A percentile compares a stretch with the other conserved stretches of the same genome.
phyloP scores from a whole-genome alignment of 2,113 vertebrate species.

The Cisticola juncidis region DNA sequence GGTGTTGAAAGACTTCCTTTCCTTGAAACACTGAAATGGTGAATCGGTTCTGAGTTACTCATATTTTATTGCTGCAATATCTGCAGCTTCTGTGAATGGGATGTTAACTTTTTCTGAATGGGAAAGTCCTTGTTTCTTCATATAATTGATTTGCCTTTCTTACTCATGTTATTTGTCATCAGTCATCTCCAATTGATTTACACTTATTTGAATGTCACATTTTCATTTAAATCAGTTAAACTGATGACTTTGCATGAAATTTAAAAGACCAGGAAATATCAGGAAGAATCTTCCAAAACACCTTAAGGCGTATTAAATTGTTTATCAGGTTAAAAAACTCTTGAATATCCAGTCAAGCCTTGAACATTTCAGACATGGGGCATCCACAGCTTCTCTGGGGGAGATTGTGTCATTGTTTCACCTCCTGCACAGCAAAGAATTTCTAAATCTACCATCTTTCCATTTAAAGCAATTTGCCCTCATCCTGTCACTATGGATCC shows the following conservation, averaged over 20 bases:
- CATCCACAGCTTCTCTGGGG: neutral
- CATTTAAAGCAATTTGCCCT: neutral
- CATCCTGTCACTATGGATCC: neutral
- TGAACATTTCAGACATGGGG: neutral
- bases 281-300: neutral
- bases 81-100: neutral
- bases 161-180: neutral
- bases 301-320: neutral
- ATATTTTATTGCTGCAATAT: neutral
- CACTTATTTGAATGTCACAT: neutral
- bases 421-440: neutral
- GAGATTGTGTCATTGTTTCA: neutral
- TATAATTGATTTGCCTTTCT: neutral
- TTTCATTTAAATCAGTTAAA: neutral
- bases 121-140: neutral
- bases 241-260: neutral
- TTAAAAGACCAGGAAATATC: neutral
- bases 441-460: neutral
- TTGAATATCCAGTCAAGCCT: neutral
- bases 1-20: neutral
- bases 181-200: neutral
- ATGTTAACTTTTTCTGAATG: neutral
- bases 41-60: neutral
- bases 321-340: neutral
- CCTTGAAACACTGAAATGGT: rapidly evolving